Conservation (phyloP, 1,140 invertebrate genomes). For the Oncopeltus fasciatus region DNA sequence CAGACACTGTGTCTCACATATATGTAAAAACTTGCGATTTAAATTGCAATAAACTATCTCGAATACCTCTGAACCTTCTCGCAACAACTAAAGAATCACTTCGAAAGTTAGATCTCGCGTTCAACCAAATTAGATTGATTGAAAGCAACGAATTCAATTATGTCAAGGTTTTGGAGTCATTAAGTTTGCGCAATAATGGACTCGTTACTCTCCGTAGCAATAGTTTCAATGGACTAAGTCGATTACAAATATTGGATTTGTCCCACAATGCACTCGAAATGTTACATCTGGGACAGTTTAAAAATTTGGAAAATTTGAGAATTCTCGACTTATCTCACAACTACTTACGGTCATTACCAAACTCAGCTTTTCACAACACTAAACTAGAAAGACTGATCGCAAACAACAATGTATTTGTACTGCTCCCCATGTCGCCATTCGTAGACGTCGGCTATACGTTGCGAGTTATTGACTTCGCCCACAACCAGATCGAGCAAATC, state of each 20-base stretch:
- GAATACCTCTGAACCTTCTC: conserved; percentile 47
- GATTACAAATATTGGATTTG: conserved; percentile 64
- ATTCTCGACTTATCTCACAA: conserved; percentile 63
- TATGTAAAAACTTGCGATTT: conserved; percentile 52
- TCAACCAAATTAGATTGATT: conserved; percentile 56
- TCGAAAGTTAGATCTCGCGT: conserved; percentile 49
- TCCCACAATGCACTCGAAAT: conserved; percentile 60
- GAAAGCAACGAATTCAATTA: conserved; percentile 54
- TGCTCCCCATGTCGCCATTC: conserved; percentile 53
- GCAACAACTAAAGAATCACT: conserved; percentile 42
- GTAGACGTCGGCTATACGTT: conserved; percentile 57
- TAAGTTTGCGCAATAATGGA: conserved; percentile 58
- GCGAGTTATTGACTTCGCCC: conserved; percentile 56
- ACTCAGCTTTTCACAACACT: conserved; percentile 65
- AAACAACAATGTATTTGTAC: conserved; percentile 58
- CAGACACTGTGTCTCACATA: conserved; percentile 27
- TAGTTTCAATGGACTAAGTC: conserved; percentile 56
- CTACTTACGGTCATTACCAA: conserved; percentile 53
- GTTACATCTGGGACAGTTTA: conserved; percentile 62
- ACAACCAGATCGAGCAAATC: conserved; percentile 71
- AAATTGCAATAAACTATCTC: conserved; percentile 46
- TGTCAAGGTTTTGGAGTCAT: conserved; percentile 49
- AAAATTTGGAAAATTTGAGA: conserved; percentile 55
- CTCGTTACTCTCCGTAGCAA: conserved; percentile 53
- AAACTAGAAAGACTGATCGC: conserved; percentile 65